These are phyloP conservation scores for Cyprinodon brontotheroides DNA, from an alignment of 2,113 vertebrate species.

Conservation along the genomic window DNA sequence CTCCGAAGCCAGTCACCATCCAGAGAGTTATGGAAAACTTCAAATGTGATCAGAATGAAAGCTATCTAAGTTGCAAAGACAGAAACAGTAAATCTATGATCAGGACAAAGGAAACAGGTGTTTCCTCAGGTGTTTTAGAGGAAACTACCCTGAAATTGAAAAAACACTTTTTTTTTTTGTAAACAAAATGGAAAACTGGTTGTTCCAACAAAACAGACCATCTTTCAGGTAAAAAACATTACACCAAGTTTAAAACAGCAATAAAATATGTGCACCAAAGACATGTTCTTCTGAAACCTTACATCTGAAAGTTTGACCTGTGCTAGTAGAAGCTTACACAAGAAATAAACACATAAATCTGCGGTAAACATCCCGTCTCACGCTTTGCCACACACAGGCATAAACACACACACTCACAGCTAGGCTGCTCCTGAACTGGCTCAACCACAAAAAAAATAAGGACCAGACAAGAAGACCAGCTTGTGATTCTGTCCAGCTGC, in stretches of 20 bases:
- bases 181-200: neutral
- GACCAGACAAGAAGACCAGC: neutral
- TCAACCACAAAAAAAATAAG: neutral
- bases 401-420: neutral
- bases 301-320: conserved; percentile 11
- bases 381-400: conserved; percentile 5
- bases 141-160: neutral
- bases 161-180: neutral
- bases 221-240: neutral
- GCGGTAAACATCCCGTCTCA: conserved; percentile 49
- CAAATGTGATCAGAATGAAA: neutral
- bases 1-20: neutral
- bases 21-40: neutral
- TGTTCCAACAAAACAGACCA: neutral
- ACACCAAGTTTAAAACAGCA: neutral
- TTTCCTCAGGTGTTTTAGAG: neutral
- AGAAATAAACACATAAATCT: conserved; percentile 35
- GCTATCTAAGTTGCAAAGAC: neutral
- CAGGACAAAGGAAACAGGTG: neutral
- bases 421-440: neutral
- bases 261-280: neutral
- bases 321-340: conserved; percentile 25
- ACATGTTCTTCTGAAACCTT: neutral
- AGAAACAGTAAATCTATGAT: neutral
- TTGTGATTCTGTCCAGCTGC: conserved; percentile 33